phyloP scores from a whole-genome alignment of 2,888 invertebrate genomes.

The Orthosia incerta region DNA sequence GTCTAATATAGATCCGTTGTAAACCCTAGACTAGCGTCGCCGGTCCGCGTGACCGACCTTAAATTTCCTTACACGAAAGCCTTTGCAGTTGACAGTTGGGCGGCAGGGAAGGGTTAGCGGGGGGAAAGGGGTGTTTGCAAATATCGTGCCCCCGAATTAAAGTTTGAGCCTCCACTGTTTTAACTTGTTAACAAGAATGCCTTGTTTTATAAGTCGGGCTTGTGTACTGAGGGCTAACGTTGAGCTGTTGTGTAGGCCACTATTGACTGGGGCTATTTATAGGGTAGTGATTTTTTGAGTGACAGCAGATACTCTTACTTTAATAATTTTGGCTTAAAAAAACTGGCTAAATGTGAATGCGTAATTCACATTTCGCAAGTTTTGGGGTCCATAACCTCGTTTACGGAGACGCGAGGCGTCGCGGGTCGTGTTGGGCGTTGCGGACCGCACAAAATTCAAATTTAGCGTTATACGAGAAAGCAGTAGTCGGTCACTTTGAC shows the following conservation, averaged over 20 bases:
- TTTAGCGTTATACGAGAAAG: too few relatives aligned
- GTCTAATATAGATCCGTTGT: constrained; percentile 55
- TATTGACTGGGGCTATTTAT: not conserved
- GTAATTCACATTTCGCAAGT: too few relatives aligned
- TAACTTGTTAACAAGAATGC: constrained; percentile 78
- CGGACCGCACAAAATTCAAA: too few relatives aligned
- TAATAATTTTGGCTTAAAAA: too few relatives aligned
- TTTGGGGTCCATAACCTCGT: too few relatives aligned
- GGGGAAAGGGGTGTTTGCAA: constrained; percentile 74
- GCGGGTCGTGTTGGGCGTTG: too few relatives aligned
- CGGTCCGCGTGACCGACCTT: constrained; percentile 80
- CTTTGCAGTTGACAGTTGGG: constrained; percentile 86
- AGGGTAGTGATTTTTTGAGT: not conserved
- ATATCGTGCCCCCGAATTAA: constrained; percentile 83
- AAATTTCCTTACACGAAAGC: constrained; percentile 86
- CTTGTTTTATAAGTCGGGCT: constrained; percentile 51
- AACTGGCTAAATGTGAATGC: not conserved
- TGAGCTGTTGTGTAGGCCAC: constrained; percentile 23
- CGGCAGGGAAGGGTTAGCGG: constrained; percentile 56
- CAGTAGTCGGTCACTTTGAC: too few relatives aligned
- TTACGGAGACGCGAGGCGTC: too few relatives aligned
- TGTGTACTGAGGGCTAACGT: constrained; percentile 31
- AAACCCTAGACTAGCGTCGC: constrained; percentile 69
- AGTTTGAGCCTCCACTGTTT: constrained; percentile 78
- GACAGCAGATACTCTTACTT: not conserved